Base-by-base conservation (phyloP, 2,888 invertebrate genomes). In the Pardosa pseudoannulata region DNA sequence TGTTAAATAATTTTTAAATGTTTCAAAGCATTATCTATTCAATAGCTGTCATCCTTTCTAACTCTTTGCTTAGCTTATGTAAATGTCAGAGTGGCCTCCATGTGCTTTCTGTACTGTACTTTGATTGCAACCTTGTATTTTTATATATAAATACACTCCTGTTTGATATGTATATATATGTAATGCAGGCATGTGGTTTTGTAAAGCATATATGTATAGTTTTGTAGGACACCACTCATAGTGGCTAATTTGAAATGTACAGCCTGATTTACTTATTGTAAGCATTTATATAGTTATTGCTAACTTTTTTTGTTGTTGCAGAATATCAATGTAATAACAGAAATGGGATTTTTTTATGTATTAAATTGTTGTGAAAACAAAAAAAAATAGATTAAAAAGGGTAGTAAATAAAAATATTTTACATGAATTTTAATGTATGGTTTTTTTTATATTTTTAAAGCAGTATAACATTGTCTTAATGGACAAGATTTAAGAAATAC, bases 371-470 rank as follows among this genome's bases (percentile, higher is more conserved):
- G 56, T 56, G 3, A 23, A 16, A 23, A 56, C 56, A 56, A 56
- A 5, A 56, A 23, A 16, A 56, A 23, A 16, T 23, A 16, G 23
- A 23, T 56, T 3, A 36, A 36, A 68, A 73, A 80, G 73, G 67
- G 50, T 75, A 75, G 75, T 62, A 32, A 80, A 81, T 81, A 75
- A 81, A 36, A 81, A 56, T 81, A 81, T 81, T 81, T 81, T 81
- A 46, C 41, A 46, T 11, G 9, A 16, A 46, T 16, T 46, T 46
- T 2, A 46, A 46, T 13, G 16, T 46, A 16, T 46, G 9, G 41
- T 13, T 16, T 46, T 2, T 46, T 46, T n/a, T n/a, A n/a, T n/a
- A n/a, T n/a, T n/a, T n/a, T n/a, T n/a, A n/a, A n/a, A n/a, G n/a
- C n/a, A n/a, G n/a, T n/a, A n/a, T n/a, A n/a, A n/a, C n/a, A n/a